Evolutionary conservation across 2,888 invertebrate species (phyloP).

Genomic region (Agrilus mali): DNA sequence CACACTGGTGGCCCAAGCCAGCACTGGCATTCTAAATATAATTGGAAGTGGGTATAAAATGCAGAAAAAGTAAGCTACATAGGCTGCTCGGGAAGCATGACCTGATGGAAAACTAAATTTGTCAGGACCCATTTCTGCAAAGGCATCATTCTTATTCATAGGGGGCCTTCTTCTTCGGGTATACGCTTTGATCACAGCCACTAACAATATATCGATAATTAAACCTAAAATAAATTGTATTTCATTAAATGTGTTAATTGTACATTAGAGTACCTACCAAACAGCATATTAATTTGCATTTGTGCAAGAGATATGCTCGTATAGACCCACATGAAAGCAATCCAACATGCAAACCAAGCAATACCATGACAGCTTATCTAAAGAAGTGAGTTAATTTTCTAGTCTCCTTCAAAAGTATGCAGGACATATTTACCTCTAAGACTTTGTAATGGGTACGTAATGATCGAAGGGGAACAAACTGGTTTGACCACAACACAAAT

Average conservation of each 20-base stretch:
- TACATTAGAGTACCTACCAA: constrained; percentile 48
- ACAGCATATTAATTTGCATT: constrained; percentile 73
- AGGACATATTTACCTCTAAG: constrained; percentile 36
- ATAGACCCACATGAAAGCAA: constrained; percentile 65
- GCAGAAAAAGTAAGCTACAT: constrained; percentile 62
- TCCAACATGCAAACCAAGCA: constrained; percentile 68
- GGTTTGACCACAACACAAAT: constrained; percentile 38
- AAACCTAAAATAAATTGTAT: constrained; percentile 49
- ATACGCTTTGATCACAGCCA: constrained; percentile 66
- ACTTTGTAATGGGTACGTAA: constrained; percentile 42
- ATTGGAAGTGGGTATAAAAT: constrained; percentile 47
- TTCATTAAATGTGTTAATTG: not conserved
- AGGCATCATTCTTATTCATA: constrained; percentile 47
- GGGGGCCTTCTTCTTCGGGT: constrained; percentile 66
- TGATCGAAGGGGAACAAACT: constrained; percentile 37
- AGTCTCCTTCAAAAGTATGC: not conserved
- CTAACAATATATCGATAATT: constrained; percentile 63
- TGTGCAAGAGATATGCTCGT: constrained; percentile 57
- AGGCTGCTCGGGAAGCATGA: constrained; percentile 75
- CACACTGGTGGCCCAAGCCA: constrained; percentile 64
- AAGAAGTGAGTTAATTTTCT: constrained; percentile 10
- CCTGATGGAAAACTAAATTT: constrained; percentile 92
- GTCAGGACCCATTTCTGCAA: constrained; percentile 64
- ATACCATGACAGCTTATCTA: constrained; percentile 82
- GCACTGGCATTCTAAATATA: constrained; percentile 47